These are phyloP conservation scores for Sorex araneus DNA, from an alignment of 2,113 vertebrate species.

Conservation along the genomic window DNA sequence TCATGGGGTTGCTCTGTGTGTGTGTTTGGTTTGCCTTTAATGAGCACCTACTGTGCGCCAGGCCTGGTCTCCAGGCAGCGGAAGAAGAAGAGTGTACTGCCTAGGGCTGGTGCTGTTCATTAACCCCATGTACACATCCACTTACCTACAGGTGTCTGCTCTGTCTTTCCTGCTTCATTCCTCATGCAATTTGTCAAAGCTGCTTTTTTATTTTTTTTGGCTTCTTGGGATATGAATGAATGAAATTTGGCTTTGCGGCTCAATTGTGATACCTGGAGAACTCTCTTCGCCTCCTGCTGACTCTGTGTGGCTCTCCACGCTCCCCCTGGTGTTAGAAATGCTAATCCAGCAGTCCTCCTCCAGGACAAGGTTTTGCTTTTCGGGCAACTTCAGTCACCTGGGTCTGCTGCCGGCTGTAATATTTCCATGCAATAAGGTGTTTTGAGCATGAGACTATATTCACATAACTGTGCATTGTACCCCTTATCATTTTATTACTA, in stretches of 20 bases:
- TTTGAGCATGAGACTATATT: neutral
- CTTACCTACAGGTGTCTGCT: neutral
- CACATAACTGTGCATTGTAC: neutral
- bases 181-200: neutral
- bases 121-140: neutral
- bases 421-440: neutral
- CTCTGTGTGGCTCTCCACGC: neutral
- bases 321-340: neutral
- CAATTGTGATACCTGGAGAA: neutral
- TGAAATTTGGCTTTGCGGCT: constrained; percentile 1
- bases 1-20: neutral
- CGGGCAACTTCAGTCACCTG: neutral
- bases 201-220: neutral
- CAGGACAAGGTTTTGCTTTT: neutral
- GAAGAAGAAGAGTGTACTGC: neutral
- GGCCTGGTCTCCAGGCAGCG: neutral
- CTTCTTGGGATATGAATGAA: constrained; percentile 6
- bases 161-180: constrained; percentile 2
- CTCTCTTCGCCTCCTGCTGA: neutral
- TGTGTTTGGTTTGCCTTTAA: neutral
- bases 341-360: neutral
- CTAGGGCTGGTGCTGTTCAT: neutral
- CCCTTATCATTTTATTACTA: neutral
- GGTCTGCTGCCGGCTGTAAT: neutral
- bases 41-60: neutral